phyloP scores from a whole-genome alignment of 1,140 invertebrate genomes.

The Zaprionus africanus region DNA sequence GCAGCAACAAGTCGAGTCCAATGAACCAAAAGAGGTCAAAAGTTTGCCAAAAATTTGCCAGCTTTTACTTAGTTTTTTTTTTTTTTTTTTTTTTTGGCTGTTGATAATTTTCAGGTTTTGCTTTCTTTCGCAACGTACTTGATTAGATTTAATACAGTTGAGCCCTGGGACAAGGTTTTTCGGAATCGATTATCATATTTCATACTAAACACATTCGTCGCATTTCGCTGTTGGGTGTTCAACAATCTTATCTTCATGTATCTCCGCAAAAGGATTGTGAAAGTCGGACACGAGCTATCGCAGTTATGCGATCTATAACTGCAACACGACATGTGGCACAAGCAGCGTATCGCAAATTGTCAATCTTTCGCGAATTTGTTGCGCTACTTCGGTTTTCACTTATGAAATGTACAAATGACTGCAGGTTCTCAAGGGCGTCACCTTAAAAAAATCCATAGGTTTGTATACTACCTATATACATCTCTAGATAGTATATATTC shows the following conservation, averaged over 20 bases:
- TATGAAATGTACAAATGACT: not conserved
- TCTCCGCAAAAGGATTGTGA: conserved; percentile 3
- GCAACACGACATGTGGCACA: not conserved
- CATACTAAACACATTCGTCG: not conserved
- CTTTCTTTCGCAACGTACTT: conserved; percentile 40
- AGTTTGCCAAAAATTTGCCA: conserved; percentile 59
- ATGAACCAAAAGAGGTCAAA: conserved; percentile 76
- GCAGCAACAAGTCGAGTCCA: conserved; percentile 49
- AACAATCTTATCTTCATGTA: not conserved
- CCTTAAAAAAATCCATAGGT: not conserved
- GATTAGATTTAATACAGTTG: conserved; percentile 53
- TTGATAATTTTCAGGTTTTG: conserved; percentile 27
- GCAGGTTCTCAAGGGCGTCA: not conserved
- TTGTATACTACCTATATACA: too few relatives aligned
- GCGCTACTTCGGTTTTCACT: not conserved
- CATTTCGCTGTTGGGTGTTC: conserved; percentile 4
- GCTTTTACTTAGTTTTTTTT: too few relatives aligned
- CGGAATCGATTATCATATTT: conserved; percentile 21
- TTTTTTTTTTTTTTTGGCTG: conserved; percentile 23
- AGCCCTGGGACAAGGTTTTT: conserved; percentile 2
- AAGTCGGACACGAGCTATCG: not conserved
- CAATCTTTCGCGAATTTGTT: not conserved
- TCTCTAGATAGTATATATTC: too few relatives aligned
- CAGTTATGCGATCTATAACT: conserved; percentile 7
- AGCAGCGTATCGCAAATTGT: conserved; percentile 6